These are phyloP conservation scores for Xestia ashworthii DNA, from an alignment of 2,888 invertebrate genomes.

Conservation along the genomic window DNA sequence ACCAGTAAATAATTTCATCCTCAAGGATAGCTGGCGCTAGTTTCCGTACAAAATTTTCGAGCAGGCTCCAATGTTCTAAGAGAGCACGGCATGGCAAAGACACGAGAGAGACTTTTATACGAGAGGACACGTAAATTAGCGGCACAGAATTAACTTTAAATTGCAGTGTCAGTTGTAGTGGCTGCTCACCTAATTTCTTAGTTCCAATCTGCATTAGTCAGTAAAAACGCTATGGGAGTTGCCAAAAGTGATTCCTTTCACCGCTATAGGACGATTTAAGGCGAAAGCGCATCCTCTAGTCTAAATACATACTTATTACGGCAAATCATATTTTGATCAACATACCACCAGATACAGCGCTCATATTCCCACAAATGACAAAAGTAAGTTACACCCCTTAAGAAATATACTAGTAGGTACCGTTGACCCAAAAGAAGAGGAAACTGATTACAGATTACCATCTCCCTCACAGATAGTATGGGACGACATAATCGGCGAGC, in stretches of 20 bases:
- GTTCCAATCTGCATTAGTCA: background rate
- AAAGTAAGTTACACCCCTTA: background rate
- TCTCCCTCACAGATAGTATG: slow-evolving; percentile 90
- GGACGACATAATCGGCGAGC: slow-evolving; percentile 94
- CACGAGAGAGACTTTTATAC: no score
- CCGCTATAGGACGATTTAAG: no score
- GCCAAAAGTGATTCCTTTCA: background rate
- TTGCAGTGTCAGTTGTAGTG: no score
- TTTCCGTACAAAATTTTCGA: no score
- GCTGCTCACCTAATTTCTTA: background rate
- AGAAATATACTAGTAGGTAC: background rate
- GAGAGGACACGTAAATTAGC: background rate
- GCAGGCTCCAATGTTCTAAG: no score
- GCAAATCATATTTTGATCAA: no score
- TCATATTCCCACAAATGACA: background rate
- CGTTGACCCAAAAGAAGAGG: background rate
- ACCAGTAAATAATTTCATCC: no score
- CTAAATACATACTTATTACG: background rate
- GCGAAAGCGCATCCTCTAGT: no score
- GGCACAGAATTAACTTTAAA: background rate
- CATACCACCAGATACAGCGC: background rate
- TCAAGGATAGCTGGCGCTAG: no score
- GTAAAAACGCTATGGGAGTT: background rate
- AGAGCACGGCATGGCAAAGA: no score
- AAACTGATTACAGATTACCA: background rate